Evolutionary conservation across 2,888 invertebrate species (phyloP), one percentile per base, ranked within the genome.

Genomic region (Melinaea menophilus): DNA sequence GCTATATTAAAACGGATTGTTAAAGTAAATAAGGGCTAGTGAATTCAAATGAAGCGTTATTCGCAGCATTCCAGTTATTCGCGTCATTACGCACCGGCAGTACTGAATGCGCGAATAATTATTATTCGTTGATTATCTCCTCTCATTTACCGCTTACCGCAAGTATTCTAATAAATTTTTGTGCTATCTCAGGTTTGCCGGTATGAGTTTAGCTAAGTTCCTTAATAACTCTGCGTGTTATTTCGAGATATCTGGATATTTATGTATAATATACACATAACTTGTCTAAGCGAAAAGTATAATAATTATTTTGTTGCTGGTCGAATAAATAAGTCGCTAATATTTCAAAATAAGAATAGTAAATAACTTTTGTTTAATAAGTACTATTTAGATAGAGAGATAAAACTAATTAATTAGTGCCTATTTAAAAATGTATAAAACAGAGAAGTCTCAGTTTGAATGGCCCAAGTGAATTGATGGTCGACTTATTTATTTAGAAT

Each of bases 1-100:
- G 58, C 58, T 62, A 55, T 57, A 62, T 70, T 74, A 72, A 74
- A 74, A 73, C 70, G 68, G 71, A 72, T 75, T 75, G 73, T 72
- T 74, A 64, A 71, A 68, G 70, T 74, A 74, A 74, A 73, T 71
- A 73, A 66, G 67, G 59, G 64, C 60, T 69, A 73, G 67, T 69
- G 71, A 62, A 66, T 70, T 60, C 34, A 59, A 34, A 59, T 41
- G 56, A 22, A 55, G 13, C 59, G 33, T 61, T 63, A 66, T 31
- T 41, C 41, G 41, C 51, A 51, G 51, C 51, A 22, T n/a, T 31
- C 31, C 31, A 31, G 51, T 67, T 65, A 62, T 54, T 46, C 41
- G 56, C 55, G 47, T 56, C 51, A 58, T 63, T 67, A 58, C 55
- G 59, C 58, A 63, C 51, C 35, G 37, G 60, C 58, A 31, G 51